phyloP scores from a whole-genome alignment of 2,113 vertebrate species.

The Colistium nudipinnis region DNA sequence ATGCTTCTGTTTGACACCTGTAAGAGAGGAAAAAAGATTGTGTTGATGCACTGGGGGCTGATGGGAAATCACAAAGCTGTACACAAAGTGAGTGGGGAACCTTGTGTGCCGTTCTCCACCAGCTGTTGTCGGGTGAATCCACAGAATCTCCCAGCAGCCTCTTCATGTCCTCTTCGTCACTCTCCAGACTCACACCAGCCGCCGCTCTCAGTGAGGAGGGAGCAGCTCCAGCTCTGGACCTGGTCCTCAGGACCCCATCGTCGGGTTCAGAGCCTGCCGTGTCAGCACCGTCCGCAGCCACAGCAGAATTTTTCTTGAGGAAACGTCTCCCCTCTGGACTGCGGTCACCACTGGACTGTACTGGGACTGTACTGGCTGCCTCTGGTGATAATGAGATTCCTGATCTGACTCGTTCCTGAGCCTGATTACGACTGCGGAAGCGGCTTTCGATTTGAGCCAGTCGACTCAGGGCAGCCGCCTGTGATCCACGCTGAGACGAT shows the following conservation, averaged over 20 bases:
- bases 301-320: slow-evolving; percentile 69
- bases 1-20: slow-evolving; percentile 56
- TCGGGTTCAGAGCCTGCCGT: background rate
- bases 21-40: background rate
- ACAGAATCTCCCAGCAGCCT: slow-evolving; percentile 68
- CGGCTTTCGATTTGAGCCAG: slow-evolving; percentile 81
- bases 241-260: slow-evolving; percentile 3
- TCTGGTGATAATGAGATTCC: slow-evolving; percentile 2
- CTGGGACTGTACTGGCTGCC: background rate
- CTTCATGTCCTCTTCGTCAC: slow-evolving; percentile 83
- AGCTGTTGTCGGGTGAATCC: slow-evolving; percentile 59
- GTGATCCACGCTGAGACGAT: slow-evolving; percentile 51
- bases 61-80: too few species aligned
- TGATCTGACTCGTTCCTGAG: background rate
- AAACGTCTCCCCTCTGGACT: slow-evolving; percentile 59
- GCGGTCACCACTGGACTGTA: slow-evolving; percentile 45
- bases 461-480: slow-evolving; percentile 69
- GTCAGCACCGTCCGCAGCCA: background rate
- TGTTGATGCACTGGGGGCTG: background rate
- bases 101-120: slow-evolving; percentile 32
- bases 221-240: slow-evolving; percentile 6
- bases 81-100: slow-evolving; percentile 32
- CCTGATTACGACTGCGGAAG: slow-evolving; percentile 61
- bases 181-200: slow-evolving; percentile 66
- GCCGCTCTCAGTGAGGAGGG: background rate